Base-by-base conservation (phyloP, 2,113 vertebrate species). In the Tyto alba region DNA sequence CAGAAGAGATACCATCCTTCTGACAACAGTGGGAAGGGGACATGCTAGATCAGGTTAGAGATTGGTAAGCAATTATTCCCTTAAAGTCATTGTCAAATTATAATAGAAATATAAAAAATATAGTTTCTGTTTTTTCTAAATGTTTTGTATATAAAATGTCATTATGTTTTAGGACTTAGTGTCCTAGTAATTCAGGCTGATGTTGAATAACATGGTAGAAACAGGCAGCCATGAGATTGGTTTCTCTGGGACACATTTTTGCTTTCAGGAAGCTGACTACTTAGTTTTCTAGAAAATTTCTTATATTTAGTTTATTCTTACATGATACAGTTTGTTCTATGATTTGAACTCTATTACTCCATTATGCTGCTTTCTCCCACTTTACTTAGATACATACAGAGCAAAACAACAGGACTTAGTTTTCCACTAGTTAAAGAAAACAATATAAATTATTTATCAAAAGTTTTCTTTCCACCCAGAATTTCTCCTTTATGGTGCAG, bases 401-500 rank as follows among this genome's bases (percentile, higher is more conserved):
- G 77, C 73, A 87, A 92, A 88, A 90, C 67, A 90, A 69, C 43
- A 85, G 3, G 19, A 53, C 41, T 67, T 41, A 6, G 12, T 55
- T 77, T 88, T 74, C 40, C 55, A 45, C 13, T 18, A 41, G 45
- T 69, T 79, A 77, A 85, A 84, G 69, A 84, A 93, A 93, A 88
- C 34, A 69, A 48, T 38, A 60, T 91, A n/a, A 85, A 94, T 88
- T 77, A 83, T 95, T 93, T 84, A 95, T 83, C 56, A 84, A 47
- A 94, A 92, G 13, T 25, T 74, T 74, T 90, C n/a, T 84, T 94
- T 88, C 68, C 53, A 76, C 20, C 0, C 45, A 71, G 59, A 84
- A 71, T 69, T 83, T 71, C 55, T 91, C 59, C 63, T 91, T 32
- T 90, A 41, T 62, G 75, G 50, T 85, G 36, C 63, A 95, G 36